Percentiles rank a stretch among this genome's conserved stretches.
These are phyloP conservation scores for Molorchus minor DNA, from an alignment of 2,888 invertebrate species.

Conservation along the genomic window DNA sequence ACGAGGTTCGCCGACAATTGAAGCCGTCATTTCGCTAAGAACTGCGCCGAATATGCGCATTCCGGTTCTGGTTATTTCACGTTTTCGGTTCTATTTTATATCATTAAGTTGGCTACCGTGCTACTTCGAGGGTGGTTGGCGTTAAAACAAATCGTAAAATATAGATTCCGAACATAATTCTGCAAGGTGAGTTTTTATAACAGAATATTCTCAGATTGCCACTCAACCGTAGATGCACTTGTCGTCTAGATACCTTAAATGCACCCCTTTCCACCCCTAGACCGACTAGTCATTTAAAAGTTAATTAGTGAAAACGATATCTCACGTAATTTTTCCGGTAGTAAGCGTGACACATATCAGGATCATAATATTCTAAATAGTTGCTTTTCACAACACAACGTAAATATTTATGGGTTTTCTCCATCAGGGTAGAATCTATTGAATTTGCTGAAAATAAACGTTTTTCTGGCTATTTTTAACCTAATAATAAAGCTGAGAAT, in stretches of 20 bases:
- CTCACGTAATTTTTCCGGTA: background rate
- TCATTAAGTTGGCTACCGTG: conserved; percentile 64
- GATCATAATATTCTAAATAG: too few relatives aligned
- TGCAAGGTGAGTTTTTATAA: conserved; percentile 36
- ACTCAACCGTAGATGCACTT: background rate
- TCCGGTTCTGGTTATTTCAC: conserved; percentile 56
- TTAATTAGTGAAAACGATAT: conserved; percentile 2
- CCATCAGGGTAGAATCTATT: background rate
- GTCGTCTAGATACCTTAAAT: background rate
- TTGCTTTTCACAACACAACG: background rate
- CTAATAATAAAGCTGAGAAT: conserved; percentile 18
- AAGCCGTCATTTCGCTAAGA: conserved; percentile 36
- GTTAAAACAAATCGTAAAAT: conserved; percentile 53
- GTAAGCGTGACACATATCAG: background rate
- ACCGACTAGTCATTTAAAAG: conserved; percentile 1
- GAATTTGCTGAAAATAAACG: conserved; percentile 20
- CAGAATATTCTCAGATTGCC: conserved; percentile 15
- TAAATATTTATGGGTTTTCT: conserved; percentile 5
- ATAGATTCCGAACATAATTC: conserved; percentile 45
- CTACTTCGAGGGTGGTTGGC: conserved; percentile 62
- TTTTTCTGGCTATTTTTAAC: conserved; percentile 29
- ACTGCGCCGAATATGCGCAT: conserved; percentile 56
- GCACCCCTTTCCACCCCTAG: background rate
- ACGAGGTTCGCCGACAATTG: conserved; percentile 42
- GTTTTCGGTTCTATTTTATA: conserved; percentile 62